Percentiles rank a stretch among this genome's conserved stretches.
Conservation (phyloP, 1,140 invertebrate species). For the Ganaspis sp. region DNA sequence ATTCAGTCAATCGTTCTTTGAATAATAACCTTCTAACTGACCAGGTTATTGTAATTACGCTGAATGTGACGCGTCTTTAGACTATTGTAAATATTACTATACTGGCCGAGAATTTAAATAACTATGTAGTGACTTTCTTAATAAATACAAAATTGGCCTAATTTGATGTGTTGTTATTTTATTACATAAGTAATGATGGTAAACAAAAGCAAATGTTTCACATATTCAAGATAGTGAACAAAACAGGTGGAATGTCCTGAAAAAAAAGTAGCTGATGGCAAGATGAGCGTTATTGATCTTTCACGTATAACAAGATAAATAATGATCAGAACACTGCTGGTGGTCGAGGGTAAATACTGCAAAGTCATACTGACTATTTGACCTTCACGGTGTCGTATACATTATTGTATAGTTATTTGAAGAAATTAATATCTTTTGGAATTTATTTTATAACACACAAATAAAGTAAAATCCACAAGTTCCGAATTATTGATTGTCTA, state of each 20-base stretch:
- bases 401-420: constrained; percentile 45
- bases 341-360: constrained; percentile 65
- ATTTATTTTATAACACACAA: too few species aligned
- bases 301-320: constrained; percentile 72
- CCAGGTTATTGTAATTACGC: too few species aligned
- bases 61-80: too few species aligned
- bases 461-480: too few species aligned
- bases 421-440: constrained; percentile 36
- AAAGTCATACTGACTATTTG: constrained; percentile 68
- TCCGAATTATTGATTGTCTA: too few species aligned
- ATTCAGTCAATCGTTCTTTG: too few species aligned
- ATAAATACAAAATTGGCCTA: too few species aligned
- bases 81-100: too few species aligned
- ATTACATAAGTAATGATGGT: background rate
- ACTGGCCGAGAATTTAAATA: too few species aligned
- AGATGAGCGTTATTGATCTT: constrained; percentile 64
- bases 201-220: too few species aligned
- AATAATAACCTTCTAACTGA: too few species aligned
- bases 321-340: constrained; percentile 64
- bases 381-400: constrained; percentile 46
- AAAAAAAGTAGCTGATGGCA: constrained; percentile 48
- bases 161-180: background rate
- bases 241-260: background rate
- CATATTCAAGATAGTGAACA: background rate
- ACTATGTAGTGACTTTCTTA: too few species aligned